Evolutionary conservation across 2,888 invertebrate species (phyloP), one percentile per base, ranked within the genome.

Genomic region (Isotomurus palustris): DNA sequence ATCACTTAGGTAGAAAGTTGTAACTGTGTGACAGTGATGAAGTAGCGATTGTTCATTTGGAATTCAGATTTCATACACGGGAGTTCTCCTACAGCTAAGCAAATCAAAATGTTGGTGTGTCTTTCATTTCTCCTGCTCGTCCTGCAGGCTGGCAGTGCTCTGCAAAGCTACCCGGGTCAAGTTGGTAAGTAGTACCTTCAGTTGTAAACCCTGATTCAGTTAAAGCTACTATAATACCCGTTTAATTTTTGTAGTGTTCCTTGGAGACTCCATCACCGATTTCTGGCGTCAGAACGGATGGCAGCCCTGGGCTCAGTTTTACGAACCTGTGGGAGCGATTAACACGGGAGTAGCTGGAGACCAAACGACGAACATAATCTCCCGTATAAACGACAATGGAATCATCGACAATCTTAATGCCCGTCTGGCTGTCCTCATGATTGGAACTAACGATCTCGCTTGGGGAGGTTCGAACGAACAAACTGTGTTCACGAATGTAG

Each of bases 261-360:
- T 63, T 5, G 63, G 63, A 1, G 63, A 63, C 50, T 63, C 63
- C 5, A 60, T 63, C 6, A 63, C 63, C 6, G 57, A 53, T 5
- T 50, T 25, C 12, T 63, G 56, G 56, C 27, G 27, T 4, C 17
- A 29, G 27, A 57, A 60, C 8, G 56, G 60, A 3, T 24, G 12
- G 2, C 27, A 19, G 1, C 41, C 48, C 3, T 63, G 56, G 56
- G 36, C 41, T n/a, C 29, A 54, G 22, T 55, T 48, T 27, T 63
- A 60, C 29, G 63, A 29, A 10, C 55, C 54, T 4, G 21, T 60
- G 1, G 56, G 51, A 2, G 53, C 62, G 1, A 36, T 51, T 0
- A 62, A 62, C 17, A 44, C 50, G 2, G 62, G 53, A 1, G 47
- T 56, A 2, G 27, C 54, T 21, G 59, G 56, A 1, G 50, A 54